Conservation (phyloP, 2,888 invertebrate genomes). For the Amphimallon solstitiale region DNA sequence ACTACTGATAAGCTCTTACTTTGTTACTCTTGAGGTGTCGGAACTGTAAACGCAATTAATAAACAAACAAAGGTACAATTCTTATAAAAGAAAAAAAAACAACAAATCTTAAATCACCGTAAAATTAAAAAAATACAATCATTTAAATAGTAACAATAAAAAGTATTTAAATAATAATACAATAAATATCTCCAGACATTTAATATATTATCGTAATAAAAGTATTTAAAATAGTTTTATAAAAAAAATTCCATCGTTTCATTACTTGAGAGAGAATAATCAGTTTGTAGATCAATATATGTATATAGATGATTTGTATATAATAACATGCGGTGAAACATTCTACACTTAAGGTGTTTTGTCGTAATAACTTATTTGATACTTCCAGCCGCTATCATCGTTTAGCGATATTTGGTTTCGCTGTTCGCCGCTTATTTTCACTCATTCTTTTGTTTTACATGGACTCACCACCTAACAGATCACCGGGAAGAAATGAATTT, state of each 20-base stretch:
- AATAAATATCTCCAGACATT: conserved; percentile 38
- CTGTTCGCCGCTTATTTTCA: not conserved
- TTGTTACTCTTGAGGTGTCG: not conserved
- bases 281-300: too few species aligned
- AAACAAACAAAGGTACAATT: conserved; percentile 11
- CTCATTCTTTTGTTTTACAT: conserved; percentile 68
- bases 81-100: conserved; percentile 36
- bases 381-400: not conserved
- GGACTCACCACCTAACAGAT: conserved; percentile 87
- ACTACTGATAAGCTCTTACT: not conserved
- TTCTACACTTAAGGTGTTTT: too few species aligned
- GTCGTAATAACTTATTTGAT: not conserved
- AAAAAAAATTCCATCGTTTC: too few species aligned
- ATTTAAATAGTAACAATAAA: conserved; percentile 46
- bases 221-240: not conserved
- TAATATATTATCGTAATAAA: conserved; percentile 17
- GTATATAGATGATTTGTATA: too few species aligned
- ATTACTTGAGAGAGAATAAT: too few species aligned
- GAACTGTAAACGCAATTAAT: not conserved
- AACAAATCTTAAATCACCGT: conserved; percentile 45
- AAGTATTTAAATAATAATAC: conserved; percentile 46
- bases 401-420: not conserved
- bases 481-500: conserved; percentile 88
- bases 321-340: too few species aligned
- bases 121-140: conserved; percentile 47